phyloP scores from a whole-genome alignment of 1,140 invertebrate species.

The Delia radicum region DNA sequence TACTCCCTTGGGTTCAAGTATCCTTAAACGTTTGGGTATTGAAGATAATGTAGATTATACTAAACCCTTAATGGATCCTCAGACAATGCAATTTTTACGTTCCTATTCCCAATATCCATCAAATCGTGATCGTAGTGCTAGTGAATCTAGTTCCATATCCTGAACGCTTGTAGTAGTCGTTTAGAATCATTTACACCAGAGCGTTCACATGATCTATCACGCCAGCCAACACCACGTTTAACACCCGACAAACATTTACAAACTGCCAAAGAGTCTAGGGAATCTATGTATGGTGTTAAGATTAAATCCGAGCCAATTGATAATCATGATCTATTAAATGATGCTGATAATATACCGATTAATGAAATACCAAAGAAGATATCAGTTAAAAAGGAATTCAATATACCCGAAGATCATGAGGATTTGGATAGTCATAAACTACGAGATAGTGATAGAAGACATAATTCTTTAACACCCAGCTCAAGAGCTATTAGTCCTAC shows the following conservation, averaged over 20 bases:
- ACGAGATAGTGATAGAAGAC: conserved; percentile 29
- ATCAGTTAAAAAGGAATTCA: conserved; percentile 51
- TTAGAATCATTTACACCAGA: conserved; percentile 72
- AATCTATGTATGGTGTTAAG: conserved; percentile 24
- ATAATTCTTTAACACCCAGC: conserved; percentile 32
- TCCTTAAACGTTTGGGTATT: conserved; percentile 88
- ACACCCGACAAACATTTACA: conserved; percentile 67
- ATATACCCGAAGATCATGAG: conserved; percentile 35
- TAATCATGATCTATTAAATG: neutral
- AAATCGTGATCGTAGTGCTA: conserved; percentile 76
- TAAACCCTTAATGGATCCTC: conserved; percentile 83
- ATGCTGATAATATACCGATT: neutral
- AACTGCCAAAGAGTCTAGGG: conserved; percentile 20
- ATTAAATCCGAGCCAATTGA: conserved; percentile 41
- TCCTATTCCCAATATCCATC: conserved; percentile 67
- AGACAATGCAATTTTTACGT: conserved; percentile 78
- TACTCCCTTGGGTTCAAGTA: conserved; percentile 82
- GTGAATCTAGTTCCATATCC: conserved; percentile 82
- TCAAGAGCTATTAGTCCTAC: conserved; percentile 44
- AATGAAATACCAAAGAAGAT: conserved; percentile 36
- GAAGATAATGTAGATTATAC: conserved; percentile 91
- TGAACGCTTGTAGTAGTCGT: conserved; percentile 72
- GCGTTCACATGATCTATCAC: conserved; percentile 64
- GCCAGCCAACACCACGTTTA: conserved; percentile 67
- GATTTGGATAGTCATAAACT: neutral